Conservation (phyloP, 2,888 invertebrate species). For the Pantelozetes paolii region DNA sequence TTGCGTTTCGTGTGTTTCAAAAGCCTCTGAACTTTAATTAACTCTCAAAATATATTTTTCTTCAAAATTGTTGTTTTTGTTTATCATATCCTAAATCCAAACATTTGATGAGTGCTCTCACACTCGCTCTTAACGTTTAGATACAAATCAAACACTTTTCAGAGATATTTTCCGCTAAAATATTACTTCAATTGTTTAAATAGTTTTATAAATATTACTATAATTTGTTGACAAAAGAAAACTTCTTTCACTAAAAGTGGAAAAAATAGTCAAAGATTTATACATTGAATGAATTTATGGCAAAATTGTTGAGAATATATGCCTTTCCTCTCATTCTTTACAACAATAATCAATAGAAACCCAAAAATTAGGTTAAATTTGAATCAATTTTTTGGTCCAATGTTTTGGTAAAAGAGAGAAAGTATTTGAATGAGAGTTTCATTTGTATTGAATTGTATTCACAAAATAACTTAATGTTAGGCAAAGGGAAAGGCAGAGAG, state of each 20-base stretch:
- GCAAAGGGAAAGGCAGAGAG: not conserved
- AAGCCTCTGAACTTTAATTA: constrained; percentile 10
- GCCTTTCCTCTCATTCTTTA: not conserved
- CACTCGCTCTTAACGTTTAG: not conserved
- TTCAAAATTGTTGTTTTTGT: not conserved
- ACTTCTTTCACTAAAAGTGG: not conserved
- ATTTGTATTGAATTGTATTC: constrained; percentile 20
- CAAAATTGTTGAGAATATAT: constrained; percentile 20
- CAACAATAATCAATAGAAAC: constrained; percentile 31
- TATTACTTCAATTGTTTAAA: constrained; percentile 8
- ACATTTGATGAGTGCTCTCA: constrained; percentile 11
- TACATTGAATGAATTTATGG: not conserved
- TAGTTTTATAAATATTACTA: not conserved
- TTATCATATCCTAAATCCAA: not conserved
- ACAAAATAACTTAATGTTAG: not conserved
- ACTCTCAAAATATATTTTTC: constrained; percentile 2
- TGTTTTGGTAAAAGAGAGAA: not conserved
- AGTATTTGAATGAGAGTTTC: not conserved
- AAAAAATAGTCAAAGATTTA: not conserved
- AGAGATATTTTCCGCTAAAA: constrained; percentile 17
- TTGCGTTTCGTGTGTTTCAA: not conserved
- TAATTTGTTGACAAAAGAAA: not conserved
- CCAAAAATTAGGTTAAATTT: constrained; percentile 24
- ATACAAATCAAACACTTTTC: not conserved
- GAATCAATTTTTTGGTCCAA: constrained; percentile 21